A percentile compares a stretch with the other conserved stretches of the same genome.
Evolutionary conservation across 2,888 invertebrate genomes (phyloP).

Genomic region (Drosophila cracens): DNA sequence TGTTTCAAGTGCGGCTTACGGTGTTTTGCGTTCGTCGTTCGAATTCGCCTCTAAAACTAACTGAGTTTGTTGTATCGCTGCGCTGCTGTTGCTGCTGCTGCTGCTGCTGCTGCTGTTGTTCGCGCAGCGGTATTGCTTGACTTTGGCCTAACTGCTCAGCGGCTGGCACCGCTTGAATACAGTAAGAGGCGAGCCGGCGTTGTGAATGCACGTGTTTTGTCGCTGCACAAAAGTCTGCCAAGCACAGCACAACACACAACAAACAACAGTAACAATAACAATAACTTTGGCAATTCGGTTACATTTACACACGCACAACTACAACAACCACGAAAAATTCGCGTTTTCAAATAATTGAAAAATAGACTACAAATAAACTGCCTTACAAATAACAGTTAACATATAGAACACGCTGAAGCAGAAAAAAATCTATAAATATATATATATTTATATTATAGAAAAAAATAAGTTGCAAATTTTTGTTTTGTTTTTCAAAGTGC

Average conservation of each 20-base stretch:
- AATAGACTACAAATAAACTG: conserved; percentile 43
- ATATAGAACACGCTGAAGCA: conserved; percentile 8
- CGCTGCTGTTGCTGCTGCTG: conserved; percentile 18
- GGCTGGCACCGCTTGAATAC: conserved; percentile 84
- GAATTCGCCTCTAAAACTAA: conserved; percentile 71
- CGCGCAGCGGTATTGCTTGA: conserved; percentile 55
- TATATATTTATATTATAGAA: conserved; percentile 13
- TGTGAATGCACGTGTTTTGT: conserved; percentile 85
- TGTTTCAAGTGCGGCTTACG: conserved; percentile 69
- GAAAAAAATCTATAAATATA: conserved; percentile 17
- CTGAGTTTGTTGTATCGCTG: conserved; percentile 67
- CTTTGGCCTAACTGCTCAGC: conserved; percentile 83
- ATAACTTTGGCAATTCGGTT: conserved; percentile 22
- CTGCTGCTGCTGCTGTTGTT: conserved; percentile 10
- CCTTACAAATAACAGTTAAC: conserved; percentile 21
- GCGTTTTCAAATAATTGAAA: conserved; percentile 8
- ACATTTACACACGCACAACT: conserved; percentile 22
- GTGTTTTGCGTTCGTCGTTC: conserved; percentile 69
- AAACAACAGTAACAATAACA: conserved; percentile 18
- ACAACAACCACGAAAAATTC: conserved; percentile 28
- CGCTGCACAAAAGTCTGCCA: conserved; percentile 60
- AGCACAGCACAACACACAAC: conserved; percentile 18
- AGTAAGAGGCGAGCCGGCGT: conserved; percentile 85
- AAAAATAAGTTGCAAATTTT: conserved; percentile 37
- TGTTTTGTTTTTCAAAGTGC: conserved; percentile 54